Conservation (phyloP, 2,113 vertebrate species). For the Rhadina sibilatrix region DNA sequence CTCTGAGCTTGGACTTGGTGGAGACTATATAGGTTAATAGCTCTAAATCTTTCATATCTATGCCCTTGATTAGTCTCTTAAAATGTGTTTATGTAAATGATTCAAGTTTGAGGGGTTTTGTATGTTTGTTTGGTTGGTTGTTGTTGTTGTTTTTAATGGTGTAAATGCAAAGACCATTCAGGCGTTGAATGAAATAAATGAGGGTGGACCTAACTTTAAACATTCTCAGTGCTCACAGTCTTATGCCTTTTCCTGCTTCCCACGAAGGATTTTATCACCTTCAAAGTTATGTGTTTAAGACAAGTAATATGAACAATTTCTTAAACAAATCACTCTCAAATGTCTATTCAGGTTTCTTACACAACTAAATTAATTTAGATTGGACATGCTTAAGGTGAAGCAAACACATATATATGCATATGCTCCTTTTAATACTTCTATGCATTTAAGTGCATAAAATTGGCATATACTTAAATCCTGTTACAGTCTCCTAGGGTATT, state of each 20-base stretch:
- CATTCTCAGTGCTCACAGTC: background rate
- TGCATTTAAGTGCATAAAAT: background rate
- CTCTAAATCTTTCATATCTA: background rate
- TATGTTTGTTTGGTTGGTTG: background rate
- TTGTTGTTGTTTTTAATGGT: background rate
- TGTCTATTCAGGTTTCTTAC: background rate
- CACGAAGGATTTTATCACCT: background rate
- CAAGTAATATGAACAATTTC: background rate
- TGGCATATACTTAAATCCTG: background rate
- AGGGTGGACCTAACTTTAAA: fast-evolving
- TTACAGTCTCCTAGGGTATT: background rate
- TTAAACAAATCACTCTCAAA: background rate
- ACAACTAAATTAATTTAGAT: background rate
- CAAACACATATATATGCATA: background rate
- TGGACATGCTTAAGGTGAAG: background rate
- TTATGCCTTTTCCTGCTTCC: background rate
- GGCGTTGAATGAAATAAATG: fast-evolving
- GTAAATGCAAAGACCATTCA: background rate
- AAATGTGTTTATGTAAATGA: background rate
- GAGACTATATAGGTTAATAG: background rate
- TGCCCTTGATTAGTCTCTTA: fast-evolving
- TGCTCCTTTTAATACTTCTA: fast-evolving
- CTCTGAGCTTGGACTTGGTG: background rate
- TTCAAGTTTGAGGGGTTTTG: background rate
- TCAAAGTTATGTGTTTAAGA: background rate